These are phyloP conservation scores for Neomonachus schauinslandi DNA, from an alignment of 2,113 vertebrate species.

Conservation along the genomic window DNA sequence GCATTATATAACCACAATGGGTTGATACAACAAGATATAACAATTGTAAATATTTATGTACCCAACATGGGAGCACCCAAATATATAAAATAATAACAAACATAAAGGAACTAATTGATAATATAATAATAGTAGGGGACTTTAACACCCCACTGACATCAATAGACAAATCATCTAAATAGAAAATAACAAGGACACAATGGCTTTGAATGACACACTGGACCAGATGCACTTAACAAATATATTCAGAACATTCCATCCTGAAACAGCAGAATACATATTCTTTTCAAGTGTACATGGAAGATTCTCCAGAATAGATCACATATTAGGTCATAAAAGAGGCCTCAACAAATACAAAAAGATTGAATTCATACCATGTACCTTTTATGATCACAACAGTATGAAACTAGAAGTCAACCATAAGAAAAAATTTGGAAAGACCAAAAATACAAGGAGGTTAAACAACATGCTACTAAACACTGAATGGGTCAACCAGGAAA, in stretches of 20 bases:
- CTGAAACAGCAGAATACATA: background rate
- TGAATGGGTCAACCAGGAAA: background rate
- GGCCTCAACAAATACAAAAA: background rate
- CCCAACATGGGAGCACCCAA: background rate
- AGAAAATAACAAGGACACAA: background rate
- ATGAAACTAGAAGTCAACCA: background rate
- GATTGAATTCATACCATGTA: background rate
- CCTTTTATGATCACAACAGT: background rate
- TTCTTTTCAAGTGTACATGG: background rate
- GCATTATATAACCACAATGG: background rate
- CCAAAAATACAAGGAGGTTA: background rate
- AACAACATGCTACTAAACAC: background rate
- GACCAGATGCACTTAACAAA: background rate
- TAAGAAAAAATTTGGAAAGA: background rate
- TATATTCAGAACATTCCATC: background rate
- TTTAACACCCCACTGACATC: background rate
- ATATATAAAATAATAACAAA: background rate
- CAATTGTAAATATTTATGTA: background rate
- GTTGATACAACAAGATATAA: background rate
- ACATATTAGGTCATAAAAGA: background rate
- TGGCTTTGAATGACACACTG: background rate
- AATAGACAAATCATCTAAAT: background rate
- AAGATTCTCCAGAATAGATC: background rate
- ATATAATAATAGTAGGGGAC: background rate
- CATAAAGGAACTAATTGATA: background rate